Evolutionary conservation across 2,888 invertebrate genomes (phyloP).

Genomic region (Chrysodeixis includens): DNA sequence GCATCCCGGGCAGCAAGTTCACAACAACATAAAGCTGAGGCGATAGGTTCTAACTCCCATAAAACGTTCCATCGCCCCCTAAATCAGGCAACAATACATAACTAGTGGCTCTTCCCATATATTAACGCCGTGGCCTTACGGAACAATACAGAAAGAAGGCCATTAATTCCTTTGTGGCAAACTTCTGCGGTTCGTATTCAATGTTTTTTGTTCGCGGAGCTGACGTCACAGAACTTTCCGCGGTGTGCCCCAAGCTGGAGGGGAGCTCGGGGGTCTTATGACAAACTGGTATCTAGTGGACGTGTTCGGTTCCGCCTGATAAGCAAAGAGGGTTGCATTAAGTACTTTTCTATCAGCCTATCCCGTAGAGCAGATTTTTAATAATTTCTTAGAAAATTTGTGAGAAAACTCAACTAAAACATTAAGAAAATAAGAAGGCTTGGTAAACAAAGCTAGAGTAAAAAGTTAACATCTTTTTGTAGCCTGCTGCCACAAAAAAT

Average conservation of each 20-base stretch:
- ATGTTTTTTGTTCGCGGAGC: slow-evolving; percentile 52
- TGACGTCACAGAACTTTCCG: slow-evolving; percentile 57
- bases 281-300: slow-evolving; percentile 2
- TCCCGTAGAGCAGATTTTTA: background rate
- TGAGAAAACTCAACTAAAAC: background rate
- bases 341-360: background rate
- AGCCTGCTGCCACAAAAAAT: background rate
- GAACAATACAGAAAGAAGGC: slow-evolving; percentile 55
- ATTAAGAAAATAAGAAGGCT: background rate
- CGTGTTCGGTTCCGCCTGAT: background rate
- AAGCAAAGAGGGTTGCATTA: background rate
- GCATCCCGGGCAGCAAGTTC: slow-evolving; percentile 34
- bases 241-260: slow-evolving; percentile 37
- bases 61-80: slow-evolving; percentile 35
- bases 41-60: slow-evolving; percentile 37
- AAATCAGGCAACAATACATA: slow-evolving; percentile 37
- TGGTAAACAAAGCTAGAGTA: background rate
- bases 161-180: slow-evolving; percentile 56
- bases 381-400: background rate
- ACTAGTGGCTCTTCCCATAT: slow-evolving; percentile 43
- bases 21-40: slow-evolving; percentile 15
- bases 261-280: background rate
- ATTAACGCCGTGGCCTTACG: slow-evolving; percentile 41
- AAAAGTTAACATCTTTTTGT: no score
- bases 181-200: slow-evolving; percentile 55